Base-by-base conservation (phyloP, 1,140 invertebrate genomes). In the Eriosoma lanigerum region DNA sequence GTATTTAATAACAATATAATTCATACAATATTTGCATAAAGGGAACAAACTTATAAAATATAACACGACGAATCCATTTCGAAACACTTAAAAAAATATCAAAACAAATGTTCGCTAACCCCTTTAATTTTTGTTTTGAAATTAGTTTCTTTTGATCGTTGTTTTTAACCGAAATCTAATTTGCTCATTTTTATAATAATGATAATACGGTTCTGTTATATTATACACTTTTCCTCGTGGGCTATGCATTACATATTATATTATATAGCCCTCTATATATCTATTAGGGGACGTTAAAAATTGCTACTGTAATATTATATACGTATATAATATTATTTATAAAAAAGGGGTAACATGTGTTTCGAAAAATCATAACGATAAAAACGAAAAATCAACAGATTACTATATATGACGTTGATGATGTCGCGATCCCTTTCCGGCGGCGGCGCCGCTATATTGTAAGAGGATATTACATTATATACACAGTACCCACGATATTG, bases 311-410 rank as follows among this genome's bases (percentile, higher is more conserved):
- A 46, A 19, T 0, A 62, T 1, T 6, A n/a, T 26, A 4, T 26
- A 58, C 24, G 9, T 24, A 9, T 26, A 26, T 13, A 26, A 9
- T 3, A 3, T 4, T 70, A 48, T 48, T 17, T 26, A 75, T 13
- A 58, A 52, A 76, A 78, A 78, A 62, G 75, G 75, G 75, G 75
- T 78, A 78, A 78, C 75, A 78, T 78, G 75, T 78, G 75, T 78
- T 78, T 76, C 38, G 56, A 78, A 78, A 78, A 78, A 78, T 78
- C 75, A 78, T 78, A 78, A 78, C 75, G 75, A 78, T 78, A 78
- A 78, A 78, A 78, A 78, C 75, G 75, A 60, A 60, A 78, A 78
- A 78, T 78, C 75, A 78, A 78, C 75, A 78, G 75, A 78, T 78
- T 78, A 78, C 56, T 46, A 46, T 38, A 4, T 48, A 60, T 46